A percentile compares a stretch with the other conserved stretches of the same genome.
These are phyloP conservation scores for Lamprotornis superbus DNA, from an alignment of 2,113 vertebrate genomes.

Conservation along the genomic window DNA sequence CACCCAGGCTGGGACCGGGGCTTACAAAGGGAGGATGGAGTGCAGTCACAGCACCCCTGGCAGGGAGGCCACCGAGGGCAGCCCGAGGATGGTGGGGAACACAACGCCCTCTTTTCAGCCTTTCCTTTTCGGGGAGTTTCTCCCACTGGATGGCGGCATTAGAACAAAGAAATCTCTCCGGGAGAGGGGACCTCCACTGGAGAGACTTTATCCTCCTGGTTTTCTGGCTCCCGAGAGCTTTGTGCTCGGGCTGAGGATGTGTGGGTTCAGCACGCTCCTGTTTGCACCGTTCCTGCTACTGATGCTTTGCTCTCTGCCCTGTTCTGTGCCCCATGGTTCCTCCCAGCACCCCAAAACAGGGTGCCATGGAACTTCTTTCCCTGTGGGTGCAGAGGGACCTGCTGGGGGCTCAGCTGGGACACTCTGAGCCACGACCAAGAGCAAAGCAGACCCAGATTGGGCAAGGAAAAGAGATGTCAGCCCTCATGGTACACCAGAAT, in stretches of 20 bases:
- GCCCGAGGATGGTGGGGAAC: not conserved
- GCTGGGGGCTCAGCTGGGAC: not conserved
- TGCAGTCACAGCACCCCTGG: not conserved
- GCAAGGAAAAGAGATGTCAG: not conserved
- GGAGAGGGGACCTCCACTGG: not conserved
- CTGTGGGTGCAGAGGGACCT: not conserved
- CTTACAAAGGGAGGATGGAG: not conserved
- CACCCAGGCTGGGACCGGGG: not conserved
- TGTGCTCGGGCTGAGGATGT: accelerated
- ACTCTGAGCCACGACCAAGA: accelerated
- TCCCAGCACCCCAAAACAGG: accelerated
- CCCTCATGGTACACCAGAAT: not conserved
- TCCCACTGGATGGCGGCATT: constrained; percentile 56
- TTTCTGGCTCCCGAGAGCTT: accelerated
- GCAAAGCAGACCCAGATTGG: not conserved
- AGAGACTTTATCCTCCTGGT: not conserved
- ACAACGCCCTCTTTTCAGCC: not conserved
- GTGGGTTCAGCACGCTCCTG: not conserved
- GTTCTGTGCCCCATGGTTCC: not conserved
- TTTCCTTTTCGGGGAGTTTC: not conserved
- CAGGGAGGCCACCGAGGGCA: not conserved
- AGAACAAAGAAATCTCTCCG: not conserved
- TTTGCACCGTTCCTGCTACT: not conserved
- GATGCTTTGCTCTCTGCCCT: not conserved
- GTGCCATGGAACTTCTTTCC: not conserved